Conservation (phyloP, 2,888 invertebrate genomes). For the Brachylomia viminalis region DNA sequence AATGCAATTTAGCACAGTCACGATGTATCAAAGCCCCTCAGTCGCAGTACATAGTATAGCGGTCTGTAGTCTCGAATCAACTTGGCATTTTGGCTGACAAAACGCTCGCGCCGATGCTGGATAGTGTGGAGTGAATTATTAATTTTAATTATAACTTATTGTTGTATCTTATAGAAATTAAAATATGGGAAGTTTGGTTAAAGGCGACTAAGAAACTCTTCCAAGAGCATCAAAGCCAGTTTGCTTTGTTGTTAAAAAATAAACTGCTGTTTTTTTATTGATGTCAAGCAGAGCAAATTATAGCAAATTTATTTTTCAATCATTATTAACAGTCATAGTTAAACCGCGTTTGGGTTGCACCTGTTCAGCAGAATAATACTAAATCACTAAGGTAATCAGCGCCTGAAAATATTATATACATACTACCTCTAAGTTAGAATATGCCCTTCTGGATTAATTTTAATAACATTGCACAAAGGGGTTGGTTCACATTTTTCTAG, state of each 20-base stretch:
- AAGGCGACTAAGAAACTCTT: not conserved
- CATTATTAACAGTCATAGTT: too few relatives aligned
- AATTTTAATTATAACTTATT: constrained; percentile 3
- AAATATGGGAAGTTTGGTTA: not conserved
- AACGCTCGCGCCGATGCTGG: constrained; percentile 78
- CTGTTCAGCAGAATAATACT: too few relatives aligned
- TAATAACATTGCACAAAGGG: not conserved
- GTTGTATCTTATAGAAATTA: not conserved
- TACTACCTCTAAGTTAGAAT: not conserved
- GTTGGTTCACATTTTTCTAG: not conserved
- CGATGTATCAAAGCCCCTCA: constrained; percentile 76
- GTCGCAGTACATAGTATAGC: constrained; percentile 75
- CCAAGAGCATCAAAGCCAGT: not conserved
- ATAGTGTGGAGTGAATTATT: constrained; percentile 72
- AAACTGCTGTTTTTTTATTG: too few relatives aligned
- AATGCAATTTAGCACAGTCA: constrained; percentile 40
- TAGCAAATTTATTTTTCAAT: too few relatives aligned
- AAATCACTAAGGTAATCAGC: too few relatives aligned
- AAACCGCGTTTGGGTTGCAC: not conserved
- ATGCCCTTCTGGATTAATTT: not conserved
- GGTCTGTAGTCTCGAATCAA: constrained; percentile 85
- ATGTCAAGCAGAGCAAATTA: too few relatives aligned
- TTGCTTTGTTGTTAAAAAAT: too few relatives aligned
- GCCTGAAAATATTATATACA: too few relatives aligned
- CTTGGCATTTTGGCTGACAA: constrained; percentile 89